A percentile compares a stretch with the other conserved stretches of the same genome.
phyloP scores from a whole-genome alignment of 2,888 invertebrate genomes.

The Parthenolecanium corni region DNA sequence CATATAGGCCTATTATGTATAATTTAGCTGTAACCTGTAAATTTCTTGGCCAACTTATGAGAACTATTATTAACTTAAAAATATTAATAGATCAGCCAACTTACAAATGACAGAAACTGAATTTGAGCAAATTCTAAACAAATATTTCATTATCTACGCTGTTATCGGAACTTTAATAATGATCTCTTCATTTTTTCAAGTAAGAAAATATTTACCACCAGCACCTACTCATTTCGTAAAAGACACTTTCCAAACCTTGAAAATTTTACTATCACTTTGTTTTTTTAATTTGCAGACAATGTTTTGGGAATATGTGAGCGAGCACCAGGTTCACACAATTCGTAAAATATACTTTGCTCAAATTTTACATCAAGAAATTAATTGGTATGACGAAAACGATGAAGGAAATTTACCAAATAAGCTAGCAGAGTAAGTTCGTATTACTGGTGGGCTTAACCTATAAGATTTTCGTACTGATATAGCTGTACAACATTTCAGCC shows the following conservation, averaged over 20 bases:
- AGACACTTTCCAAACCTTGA: no score
- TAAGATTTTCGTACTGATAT: no score
- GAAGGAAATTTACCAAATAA: constrained; percentile 42
- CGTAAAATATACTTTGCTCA: constrained; percentile 38
- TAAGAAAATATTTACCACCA: no score
- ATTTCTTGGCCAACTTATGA: no score
- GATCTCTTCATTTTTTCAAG: constrained; percentile 14
- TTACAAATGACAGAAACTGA: constrained; percentile 4
- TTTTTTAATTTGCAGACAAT: constrained; percentile 34
- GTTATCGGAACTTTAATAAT: constrained; percentile 20
- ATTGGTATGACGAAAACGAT: constrained; percentile 40
- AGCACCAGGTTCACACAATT: constrained; percentile 39
- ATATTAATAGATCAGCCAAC: no score
- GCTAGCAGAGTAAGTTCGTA: constrained; percentile 42
- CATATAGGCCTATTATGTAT: no score
- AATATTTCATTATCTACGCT: constrained; percentile 19
- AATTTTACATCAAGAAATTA: constrained; percentile 38
- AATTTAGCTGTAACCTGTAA: no score
- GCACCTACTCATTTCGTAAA: no score
- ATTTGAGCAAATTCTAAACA: not conserved
- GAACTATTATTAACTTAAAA: no score
- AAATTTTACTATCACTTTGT: no score
- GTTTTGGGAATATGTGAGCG: constrained; percentile 38
- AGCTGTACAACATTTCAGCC: no score
- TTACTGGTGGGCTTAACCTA: not conserved